Evolutionary conservation across 2,113 vertebrate genomes (phyloP), one percentile per base, ranked within the genome.

Genomic region (Hepsetus odoe): DNA sequence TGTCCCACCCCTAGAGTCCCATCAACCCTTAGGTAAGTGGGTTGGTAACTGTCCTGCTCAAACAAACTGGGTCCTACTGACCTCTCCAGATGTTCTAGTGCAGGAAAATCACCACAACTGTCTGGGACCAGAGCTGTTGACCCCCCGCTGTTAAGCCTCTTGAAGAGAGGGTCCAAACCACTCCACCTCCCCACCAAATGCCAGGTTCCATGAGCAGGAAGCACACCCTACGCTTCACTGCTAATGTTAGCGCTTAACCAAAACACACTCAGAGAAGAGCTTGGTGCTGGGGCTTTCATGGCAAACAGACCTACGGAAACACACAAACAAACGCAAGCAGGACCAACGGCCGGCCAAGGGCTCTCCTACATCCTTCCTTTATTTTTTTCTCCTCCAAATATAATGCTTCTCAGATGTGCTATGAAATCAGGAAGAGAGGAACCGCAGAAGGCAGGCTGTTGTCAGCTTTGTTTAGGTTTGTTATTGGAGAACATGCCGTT

Each of bases 241-340:
- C 58, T 30, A 61, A 61, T 61, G 58, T 18, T 32, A 61, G 30
- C 58, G 58, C 58, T 61, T 61, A 61, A 61, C 58, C 56, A 35
- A 24, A 78, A 78, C 67, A 71, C 28, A 22, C 51, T 24, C n/a
- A 69, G 61, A 71, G 20, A 12, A 49, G 46, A 49, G 46, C 46
- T 49, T 49, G 46, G 46, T 18, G 18, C 46, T 49, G 46, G 44
- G 20, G 46, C 59, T 67, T 61, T 70, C 59, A 77, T 40, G 69
- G 67, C 53, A 77, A 32, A 77, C 46, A 67, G 46, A 38, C 46
- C 56, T 55, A 20, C 51, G 58, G 26, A 58, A 16, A 56, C 51
- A 72, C 58, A 61, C 58, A 61, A 28, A 61, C 58, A 61, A 28
- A 32, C 14, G 30, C 11, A 6, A 18, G 24, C 58, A 32, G 58